Evolutionary conservation across 2,113 vertebrate genomes (phyloP).

Genomic region (Crotalus horridus): DNA sequence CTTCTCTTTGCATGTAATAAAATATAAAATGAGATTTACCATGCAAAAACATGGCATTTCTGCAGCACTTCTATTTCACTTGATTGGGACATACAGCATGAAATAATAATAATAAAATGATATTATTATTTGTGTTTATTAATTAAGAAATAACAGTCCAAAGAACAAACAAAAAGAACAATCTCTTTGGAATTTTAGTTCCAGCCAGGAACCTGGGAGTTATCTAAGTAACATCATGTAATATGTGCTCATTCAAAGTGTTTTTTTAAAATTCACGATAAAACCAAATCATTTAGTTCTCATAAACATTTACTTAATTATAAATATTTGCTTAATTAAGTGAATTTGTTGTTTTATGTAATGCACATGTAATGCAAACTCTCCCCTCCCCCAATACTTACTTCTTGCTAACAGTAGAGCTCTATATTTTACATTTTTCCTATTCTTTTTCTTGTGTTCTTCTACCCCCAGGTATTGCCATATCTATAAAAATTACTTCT

Average conservation of each 20-base stretch:
- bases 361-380: too few species aligned
- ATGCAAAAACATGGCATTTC: neutral
- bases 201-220: neutral
- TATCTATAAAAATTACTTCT: neutral
- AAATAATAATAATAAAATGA: neutral
- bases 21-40: neutral
- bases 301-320: neutral
- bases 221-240: neutral
- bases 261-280: neutral
- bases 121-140: neutral
- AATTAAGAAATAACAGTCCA: neutral
- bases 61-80: neutral
- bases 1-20: neutral
- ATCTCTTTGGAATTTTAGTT: neutral
- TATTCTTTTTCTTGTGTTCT: neutral
- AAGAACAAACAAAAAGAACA: neutral
- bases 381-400: neutral
- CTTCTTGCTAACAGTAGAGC: neutral
- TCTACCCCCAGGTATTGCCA: neutral
- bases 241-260: neutral
- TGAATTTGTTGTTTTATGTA: neutral
- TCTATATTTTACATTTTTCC: neutral
- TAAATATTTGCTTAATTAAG: neutral
- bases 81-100: neutral
- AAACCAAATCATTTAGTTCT: neutral